These are phyloP conservation scores for Rhinophrynus dorsalis DNA, from an alignment of 2,797 vertebrate species.

Conservation along the genomic window DNA sequence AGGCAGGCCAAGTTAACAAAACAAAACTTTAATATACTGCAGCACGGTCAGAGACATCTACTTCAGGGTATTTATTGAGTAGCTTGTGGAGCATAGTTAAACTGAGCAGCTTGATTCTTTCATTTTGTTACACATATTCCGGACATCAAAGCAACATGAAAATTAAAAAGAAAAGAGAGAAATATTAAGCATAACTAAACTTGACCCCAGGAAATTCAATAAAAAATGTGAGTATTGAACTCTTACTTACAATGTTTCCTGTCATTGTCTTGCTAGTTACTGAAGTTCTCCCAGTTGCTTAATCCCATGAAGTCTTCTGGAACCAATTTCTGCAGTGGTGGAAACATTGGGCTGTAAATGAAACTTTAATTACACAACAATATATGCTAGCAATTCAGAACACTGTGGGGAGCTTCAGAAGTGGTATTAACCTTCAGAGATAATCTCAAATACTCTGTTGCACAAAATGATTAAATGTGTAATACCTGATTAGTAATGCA, in stretches of 20 bases:
- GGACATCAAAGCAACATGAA: slow-evolving; percentile 26
- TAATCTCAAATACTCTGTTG: slow-evolving; percentile 6
- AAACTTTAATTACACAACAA: slow-evolving; percentile 41
- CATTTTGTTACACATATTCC: slow-evolving; percentile 11
- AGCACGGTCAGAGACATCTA: slow-evolving; percentile 15
- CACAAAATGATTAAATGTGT: slow-evolving; percentile 31
- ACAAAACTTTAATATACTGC: slow-evolving; percentile 6
- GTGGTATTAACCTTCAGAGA: slow-evolving; percentile 17
- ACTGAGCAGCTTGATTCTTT: slow-evolving; percentile 26
- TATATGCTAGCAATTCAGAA: slow-evolving; percentile 10
- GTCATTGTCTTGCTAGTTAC: slow-evolving; percentile 6
- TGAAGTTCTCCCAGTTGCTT: slow-evolving; percentile 5
- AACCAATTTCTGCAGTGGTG: slow-evolving; percentile 24
- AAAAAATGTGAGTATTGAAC: slow-evolving; percentile 1
- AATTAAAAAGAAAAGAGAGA: slow-evolving; percentile 1
- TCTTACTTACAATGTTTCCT: slow-evolving; percentile 20
- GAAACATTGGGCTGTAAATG: slow-evolving; percentile 11
- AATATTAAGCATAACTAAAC: slow-evolving; percentile 41
- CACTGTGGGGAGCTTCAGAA: slow-evolving; percentile 38
- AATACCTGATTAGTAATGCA: slow-evolving; percentile 41
- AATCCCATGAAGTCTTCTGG: slow-evolving; percentile 23
- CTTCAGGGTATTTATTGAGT: not conserved
- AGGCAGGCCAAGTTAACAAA: slow-evolving; percentile 4
- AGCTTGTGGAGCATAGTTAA: slow-evolving; percentile 24
- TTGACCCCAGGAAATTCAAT: slow-evolving; percentile 28